These are phyloP conservation scores for Pica pica DNA, from an alignment of 2,113 vertebrate genomes.

Conservation along the genomic window DNA sequence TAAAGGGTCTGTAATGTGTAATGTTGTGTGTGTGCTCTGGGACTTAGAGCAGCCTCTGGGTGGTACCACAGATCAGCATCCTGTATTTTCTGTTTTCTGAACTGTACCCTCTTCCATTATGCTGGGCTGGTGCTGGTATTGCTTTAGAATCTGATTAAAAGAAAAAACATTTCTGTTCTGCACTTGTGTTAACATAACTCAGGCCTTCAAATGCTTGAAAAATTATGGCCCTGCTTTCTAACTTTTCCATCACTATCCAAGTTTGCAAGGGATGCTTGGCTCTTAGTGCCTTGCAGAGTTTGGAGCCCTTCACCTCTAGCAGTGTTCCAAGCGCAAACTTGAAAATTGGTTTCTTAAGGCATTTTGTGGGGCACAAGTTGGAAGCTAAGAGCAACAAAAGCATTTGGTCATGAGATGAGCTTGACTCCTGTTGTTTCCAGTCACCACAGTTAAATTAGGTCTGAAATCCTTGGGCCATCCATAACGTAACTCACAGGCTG, in stretches of 20 bases:
- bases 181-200: not conserved
- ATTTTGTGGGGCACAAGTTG: not conserved
- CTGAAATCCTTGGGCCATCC: not conserved
- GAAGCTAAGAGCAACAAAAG: not conserved
- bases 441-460: not conserved
- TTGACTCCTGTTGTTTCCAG: not conserved
- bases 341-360: not conserved
- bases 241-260: not conserved
- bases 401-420: not conserved
- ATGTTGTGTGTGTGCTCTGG: rapidly evolving
- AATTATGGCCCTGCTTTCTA: not conserved
- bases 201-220: not conserved
- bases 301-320: not conserved
- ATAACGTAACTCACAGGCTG: rapidly evolving
- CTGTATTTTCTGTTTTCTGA: not conserved
- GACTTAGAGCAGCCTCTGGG: not conserved
- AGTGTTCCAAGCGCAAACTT: not conserved
- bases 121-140: not conserved
- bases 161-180: not conserved
- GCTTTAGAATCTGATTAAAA: not conserved
- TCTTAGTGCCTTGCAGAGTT: not conserved
- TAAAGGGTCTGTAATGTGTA: not conserved
- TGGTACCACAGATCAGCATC: not conserved
- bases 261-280: not conserved
- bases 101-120: not conserved